Conservation (phyloP, 2,797 vertebrate species). For the Bradypodion pumilum region DNA sequence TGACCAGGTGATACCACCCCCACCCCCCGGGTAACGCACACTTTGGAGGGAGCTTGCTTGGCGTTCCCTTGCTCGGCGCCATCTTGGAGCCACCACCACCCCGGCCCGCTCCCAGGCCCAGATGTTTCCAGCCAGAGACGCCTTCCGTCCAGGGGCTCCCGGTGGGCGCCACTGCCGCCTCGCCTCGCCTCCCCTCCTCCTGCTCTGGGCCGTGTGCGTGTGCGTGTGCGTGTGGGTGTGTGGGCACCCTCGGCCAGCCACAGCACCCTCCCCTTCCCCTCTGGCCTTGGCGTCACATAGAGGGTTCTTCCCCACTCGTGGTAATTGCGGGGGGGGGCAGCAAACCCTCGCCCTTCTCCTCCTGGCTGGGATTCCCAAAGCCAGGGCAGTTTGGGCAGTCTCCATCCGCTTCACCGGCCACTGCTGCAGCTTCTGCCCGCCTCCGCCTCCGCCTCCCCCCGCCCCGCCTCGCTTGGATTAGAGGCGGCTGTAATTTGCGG, state of each 20-base stretch:
- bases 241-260: background rate
- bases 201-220: too few species aligned
- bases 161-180: background rate
- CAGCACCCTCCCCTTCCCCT: background rate
- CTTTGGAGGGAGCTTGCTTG: too few species aligned
- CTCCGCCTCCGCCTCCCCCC: background rate
- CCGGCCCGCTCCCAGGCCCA: too few species aligned
- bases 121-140: too few species aligned
- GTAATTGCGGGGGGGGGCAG: accelerated
- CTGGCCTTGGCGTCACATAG: too few species aligned
- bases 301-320: background rate
- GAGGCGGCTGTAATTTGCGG: slow-evolving; percentile 62
- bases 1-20: too few species aligned
- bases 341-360: background rate
- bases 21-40: too few species aligned
- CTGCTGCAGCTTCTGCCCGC: background rate
- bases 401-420: accelerated
- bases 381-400: background rate
- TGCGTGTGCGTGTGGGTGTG: too few species aligned
- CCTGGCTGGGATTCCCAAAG: slow-evolving; percentile 12
- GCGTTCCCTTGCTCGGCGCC: too few species aligned
- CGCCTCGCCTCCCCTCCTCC: background rate
- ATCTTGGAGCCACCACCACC: too few species aligned
- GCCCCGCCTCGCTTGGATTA: accelerated
- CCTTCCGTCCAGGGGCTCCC: too few species aligned